phyloP scores from a whole-genome alignment of 2,113 vertebrate genomes.

The Paradisaea rubra region DNA sequence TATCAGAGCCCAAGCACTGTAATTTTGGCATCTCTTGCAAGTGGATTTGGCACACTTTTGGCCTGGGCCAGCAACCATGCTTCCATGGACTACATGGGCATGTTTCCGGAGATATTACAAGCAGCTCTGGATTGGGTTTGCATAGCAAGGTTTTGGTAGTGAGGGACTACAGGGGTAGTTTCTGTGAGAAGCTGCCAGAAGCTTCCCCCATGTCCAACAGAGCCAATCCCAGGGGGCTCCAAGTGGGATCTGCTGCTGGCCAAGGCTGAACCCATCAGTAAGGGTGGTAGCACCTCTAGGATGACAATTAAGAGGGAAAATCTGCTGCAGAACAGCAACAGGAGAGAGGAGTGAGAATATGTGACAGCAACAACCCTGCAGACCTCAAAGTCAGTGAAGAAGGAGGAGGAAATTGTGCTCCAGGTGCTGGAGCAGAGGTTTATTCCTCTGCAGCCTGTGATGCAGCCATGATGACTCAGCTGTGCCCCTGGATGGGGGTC shows the following conservation, averaged over 20 bases:
- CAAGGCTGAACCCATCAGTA: rapidly evolving
- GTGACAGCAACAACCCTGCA: neutral
- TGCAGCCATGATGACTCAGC: neutral
- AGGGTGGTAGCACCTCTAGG: neutral
- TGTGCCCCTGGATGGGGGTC: neutral
- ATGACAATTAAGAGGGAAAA: neutral
- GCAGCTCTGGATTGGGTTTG: neutral
- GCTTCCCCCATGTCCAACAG: rapidly evolving
- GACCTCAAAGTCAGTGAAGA: neutral
- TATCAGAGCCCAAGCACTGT: neutral
- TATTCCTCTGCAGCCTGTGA: too few relatives aligned
- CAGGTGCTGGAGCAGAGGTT: neutral
- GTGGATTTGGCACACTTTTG: neutral
- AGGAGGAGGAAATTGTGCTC: neutral
- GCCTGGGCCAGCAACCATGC: neutral
- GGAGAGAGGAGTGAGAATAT: neutral
- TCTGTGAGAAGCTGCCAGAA: neutral
- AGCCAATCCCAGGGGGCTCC: rapidly evolving
- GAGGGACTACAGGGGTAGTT: rapidly evolving
- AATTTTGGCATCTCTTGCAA: neutral
- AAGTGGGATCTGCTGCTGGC: neutral
- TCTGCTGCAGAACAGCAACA: neutral
- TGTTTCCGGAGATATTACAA: neutral
- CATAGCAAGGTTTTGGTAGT: neutral
- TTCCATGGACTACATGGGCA: neutral